Percentiles rank a stretch among this genome's conserved stretches.
Conservation (phyloP, 2,113 vertebrate species). For the Bucco capensis region DNA sequence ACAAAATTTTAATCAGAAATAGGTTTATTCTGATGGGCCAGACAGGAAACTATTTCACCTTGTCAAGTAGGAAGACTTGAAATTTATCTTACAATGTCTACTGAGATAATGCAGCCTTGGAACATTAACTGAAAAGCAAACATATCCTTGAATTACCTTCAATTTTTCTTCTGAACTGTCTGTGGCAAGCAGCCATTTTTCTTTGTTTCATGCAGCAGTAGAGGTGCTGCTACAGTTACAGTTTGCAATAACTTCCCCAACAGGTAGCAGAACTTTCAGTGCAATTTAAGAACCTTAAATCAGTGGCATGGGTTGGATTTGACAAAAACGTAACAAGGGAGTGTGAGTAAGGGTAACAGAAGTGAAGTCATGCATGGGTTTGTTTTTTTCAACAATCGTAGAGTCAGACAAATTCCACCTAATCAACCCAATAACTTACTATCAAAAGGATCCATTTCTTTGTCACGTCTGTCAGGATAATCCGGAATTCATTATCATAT, state of each 20-base stretch:
- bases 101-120: neutral
- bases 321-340: neutral
- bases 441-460: constrained; percentile 65
- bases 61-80: neutral
- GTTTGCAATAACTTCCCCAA: neutral
- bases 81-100: neutral
- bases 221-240: neutral
- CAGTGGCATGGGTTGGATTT: neutral
- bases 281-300: neutral
- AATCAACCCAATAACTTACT: constrained; percentile 57
- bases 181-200: neutral
- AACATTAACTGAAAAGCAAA: neutral
- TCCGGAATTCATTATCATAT: constrained; percentile 72
- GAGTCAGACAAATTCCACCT: constrained; percentile 41
- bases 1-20: neutral
- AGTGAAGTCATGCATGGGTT: neutral
- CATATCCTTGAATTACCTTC: neutral
- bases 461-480: constrained; percentile 69
- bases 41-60: neutral
- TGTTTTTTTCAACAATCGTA: constrained; percentile 21
- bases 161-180: neutral
- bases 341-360: neutral
- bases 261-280: neutral
- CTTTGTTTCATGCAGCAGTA: neutral
- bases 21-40: neutral